Conservation (phyloP, 2,797 vertebrate species). For the Micromesistius poutassou region DNA sequence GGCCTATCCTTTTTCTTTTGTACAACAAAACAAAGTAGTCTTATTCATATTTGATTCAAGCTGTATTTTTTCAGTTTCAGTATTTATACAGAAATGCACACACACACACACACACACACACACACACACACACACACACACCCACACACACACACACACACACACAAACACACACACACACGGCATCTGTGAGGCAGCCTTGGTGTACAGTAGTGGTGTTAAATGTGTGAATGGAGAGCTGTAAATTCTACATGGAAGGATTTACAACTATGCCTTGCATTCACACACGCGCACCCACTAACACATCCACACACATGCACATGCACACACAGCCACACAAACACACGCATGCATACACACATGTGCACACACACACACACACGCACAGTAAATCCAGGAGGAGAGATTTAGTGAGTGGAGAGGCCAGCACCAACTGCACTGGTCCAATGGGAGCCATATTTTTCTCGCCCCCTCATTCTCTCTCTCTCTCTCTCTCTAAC, state of each 20-base stretch:
- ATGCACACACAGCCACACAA: neutral
- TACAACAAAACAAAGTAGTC: constrained; percentile 9
- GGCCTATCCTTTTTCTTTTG: constrained; percentile 33
- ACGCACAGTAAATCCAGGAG: constrained; percentile 12
- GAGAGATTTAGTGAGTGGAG: constrained; percentile 20
- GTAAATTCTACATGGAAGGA: constrained; percentile 48
- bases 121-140: constrained; percentile 6
- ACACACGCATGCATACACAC: constrained; percentile 3
- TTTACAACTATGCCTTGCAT: constrained; percentile 34
- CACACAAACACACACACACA: constrained; percentile 5
- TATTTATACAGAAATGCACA: neutral
- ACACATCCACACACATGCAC: neutral
- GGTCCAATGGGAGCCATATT: constrained; percentile 15
- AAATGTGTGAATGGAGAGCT: constrained; percentile 48
- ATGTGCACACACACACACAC: constrained; percentile 3
- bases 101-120: constrained; percentile 7
- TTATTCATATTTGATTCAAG: constrained; percentile 1
- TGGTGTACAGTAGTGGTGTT: constrained; percentile 31
- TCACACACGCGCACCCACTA: constrained; percentile 9
- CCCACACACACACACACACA: constrained; percentile 4
- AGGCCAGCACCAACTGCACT: constrained; percentile 16
- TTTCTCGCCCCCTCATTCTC: neutral
- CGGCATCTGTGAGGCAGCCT: constrained; percentile 41
- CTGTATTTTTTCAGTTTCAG: neutral
- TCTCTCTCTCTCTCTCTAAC: constrained; percentile 7